These are phyloP conservation scores for Dryas iulia DNA, from an alignment of 1,140 invertebrate genomes.

Conservation along the genomic window DNA sequence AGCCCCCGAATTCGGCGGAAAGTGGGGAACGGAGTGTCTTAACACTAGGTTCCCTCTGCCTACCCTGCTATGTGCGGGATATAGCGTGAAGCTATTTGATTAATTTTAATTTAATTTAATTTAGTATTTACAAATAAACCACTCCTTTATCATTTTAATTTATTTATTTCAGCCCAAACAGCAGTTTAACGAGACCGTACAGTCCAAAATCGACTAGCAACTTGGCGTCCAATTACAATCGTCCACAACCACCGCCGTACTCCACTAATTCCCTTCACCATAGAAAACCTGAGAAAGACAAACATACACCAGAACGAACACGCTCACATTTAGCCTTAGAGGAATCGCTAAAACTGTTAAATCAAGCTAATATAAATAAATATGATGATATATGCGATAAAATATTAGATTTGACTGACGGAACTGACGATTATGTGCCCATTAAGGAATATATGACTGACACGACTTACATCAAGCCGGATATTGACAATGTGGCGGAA, in stretches of 20 bases:
- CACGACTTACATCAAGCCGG: slow-evolving; percentile 7
- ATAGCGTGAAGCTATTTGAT: no score
- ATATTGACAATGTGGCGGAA: slow-evolving; percentile 64
- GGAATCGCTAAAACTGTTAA: slow-evolving; percentile 73
- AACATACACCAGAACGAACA: slow-evolving; percentile 53
- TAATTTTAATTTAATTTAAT: no score
- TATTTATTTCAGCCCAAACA: slow-evolving; percentile 67
- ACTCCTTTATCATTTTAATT: neutral
- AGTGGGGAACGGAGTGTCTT: no score
- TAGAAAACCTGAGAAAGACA: slow-evolving; percentile 50
- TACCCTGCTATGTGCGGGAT: no score
- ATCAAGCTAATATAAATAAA: slow-evolving; percentile 71
- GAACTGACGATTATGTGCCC: slow-evolving; percentile 61
- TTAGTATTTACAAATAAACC: no score
- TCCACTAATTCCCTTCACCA: slow-evolving; percentile 64
- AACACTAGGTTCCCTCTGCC: no score
- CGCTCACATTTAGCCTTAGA: slow-evolving; percentile 60
- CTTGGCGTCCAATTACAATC: slow-evolving; percentile 67
- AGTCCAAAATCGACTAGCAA: slow-evolving; percentile 71
- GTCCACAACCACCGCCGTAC: slow-evolving; percentile 76
- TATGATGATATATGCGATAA: slow-evolving; percentile 57
- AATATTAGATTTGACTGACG: slow-evolving; percentile 60
- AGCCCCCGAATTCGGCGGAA: no score
- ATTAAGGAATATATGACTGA: slow-evolving; percentile 37
- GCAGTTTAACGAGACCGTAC: slow-evolving; percentile 65